A percentile compares a stretch with the other conserved stretches of the same genome.
Evolutionary conservation across 2,888 invertebrate species (phyloP).

Genomic region (Caenorhabditis virilis): DNA sequence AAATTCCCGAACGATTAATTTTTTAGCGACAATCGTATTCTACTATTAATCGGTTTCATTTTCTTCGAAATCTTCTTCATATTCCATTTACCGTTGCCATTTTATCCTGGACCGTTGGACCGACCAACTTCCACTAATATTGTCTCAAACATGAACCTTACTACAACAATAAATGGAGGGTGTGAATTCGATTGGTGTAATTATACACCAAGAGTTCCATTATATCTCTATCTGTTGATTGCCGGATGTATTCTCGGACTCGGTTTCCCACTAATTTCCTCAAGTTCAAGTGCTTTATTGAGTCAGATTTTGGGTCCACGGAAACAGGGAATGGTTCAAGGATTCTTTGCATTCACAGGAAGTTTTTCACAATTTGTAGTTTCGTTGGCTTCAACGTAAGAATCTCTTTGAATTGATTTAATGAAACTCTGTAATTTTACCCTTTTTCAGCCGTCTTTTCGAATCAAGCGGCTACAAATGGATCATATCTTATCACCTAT

Average conservation of each 20-base stretch:
- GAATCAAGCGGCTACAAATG: conserved; percentile 37
- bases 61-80: conserved; percentile 33
- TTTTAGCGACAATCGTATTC: conserved; percentile 20
- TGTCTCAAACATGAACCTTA: not conserved
- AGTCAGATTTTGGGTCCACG: conserved; percentile 43
- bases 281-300: conserved; percentile 22
- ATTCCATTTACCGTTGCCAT: conserved; percentile 38
- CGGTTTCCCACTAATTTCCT: conserved; percentile 37
- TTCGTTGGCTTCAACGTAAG: conserved; percentile 40
- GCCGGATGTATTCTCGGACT: conserved; percentile 26
- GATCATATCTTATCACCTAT: conserved; percentile 32
- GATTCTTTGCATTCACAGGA: conserved; percentile 43
- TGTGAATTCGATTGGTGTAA: conserved; percentile 40
- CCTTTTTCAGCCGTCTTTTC: conserved; percentile 31
- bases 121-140: conserved; percentile 5
- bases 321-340: conserved; percentile 45
- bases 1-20: no score
- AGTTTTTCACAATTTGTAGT: conserved; percentile 37
- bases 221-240: conserved; percentile 26
- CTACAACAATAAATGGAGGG: conserved; percentile 8
- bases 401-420: not conserved
- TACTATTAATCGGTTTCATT: conserved; percentile 20
- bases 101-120: conserved; percentile 36
- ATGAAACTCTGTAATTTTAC: not conserved
- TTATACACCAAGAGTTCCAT: conserved; percentile 34